Evolutionary conservation across 1,140 invertebrate species (phyloP), one percentile per base, ranked within the genome.

Genomic region (Melipona quadrifasciata): DNA sequence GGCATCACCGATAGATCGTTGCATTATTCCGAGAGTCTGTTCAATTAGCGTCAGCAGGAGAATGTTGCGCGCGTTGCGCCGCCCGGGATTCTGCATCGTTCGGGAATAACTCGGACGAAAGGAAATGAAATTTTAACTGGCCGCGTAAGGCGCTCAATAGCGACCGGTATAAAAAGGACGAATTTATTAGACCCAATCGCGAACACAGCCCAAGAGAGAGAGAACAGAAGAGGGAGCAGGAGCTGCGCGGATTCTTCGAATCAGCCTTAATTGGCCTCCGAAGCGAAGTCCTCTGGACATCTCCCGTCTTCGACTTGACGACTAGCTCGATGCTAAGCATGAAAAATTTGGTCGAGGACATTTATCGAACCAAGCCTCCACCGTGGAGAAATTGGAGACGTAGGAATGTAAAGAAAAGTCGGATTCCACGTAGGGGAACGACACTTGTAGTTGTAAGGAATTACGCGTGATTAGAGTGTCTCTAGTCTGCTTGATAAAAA

Each of bases 1-100:
- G 5, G 67, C 27, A 51, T 47, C 67, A 47, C 17, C 75, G 74
- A 84, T 17, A n/a, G 61, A 65, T 70, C 24, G 79, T 64, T 47
- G 82, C 53, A 79, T 85, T 85, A 87, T 87, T 65, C 75, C 70
- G 27, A 27, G 16, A 2, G 24, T 82, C 68, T 80, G 82, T 92
- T 93, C 89, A 91, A 93, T 93, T 91, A 91, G 86, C 81, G 83
- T 90, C 88, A 80, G 81, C 55, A 67, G 11, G 74, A 34, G 75
- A 82, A 85, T 74, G 80, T 89, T 89, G 31, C 31, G 58, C 75
- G 71, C 75, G 79, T 74, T 73, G n/a, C 67, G 74, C 27, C 17
- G 31, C 47, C 6, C 64, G 0, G 61, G 61, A 51, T 47, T 10
- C 21, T 12, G 8, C 51, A 11, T 65, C 72, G 67, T 47, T 55